Conservation (phyloP, 2,888 invertebrate genomes). For the Epinotia bilunana region DNA sequence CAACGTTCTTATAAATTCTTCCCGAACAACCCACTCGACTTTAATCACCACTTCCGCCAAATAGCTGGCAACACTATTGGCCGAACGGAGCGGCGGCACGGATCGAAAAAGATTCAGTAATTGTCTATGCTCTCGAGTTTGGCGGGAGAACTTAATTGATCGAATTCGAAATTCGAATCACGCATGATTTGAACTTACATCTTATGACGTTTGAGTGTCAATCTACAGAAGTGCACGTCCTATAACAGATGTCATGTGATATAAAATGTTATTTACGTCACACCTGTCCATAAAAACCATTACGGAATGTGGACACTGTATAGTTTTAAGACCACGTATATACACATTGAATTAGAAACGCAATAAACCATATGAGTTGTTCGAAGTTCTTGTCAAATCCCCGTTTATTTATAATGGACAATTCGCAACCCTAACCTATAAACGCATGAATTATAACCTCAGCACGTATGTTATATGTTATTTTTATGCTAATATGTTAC, state of each 20-base stretch:
- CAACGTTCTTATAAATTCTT: not conserved
- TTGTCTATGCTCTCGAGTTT: conserved; percentile 22
- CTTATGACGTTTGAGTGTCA: not conserved
- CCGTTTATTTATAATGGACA: no score
- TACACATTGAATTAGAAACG: no score
- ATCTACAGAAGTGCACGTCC: no score
- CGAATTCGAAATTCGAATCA: conserved; percentile 18
- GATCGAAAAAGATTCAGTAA: conserved; percentile 25
- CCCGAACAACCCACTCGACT: conserved; percentile 17
- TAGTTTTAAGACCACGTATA: no score
- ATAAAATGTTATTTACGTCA: no score
- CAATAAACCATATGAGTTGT: no score
- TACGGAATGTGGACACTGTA: no score
- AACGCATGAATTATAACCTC: not conserved
- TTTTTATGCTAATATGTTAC: conserved; percentile 20
- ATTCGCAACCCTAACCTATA: no score
- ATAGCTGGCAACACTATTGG: conserved; percentile 12
- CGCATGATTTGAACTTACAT: conserved; percentile 9
- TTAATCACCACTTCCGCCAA: conserved; percentile 19
- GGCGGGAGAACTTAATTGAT: conserved; percentile 27
- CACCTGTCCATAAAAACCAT: no score
- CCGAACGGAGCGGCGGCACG: not conserved
- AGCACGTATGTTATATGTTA: conserved; percentile 10
- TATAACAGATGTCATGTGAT: no score
- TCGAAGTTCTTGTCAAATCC: no score